Evolutionary conservation across 2,797 vertebrate genomes (phyloP).

Genomic region (Coregonus ussuriensis): DNA sequence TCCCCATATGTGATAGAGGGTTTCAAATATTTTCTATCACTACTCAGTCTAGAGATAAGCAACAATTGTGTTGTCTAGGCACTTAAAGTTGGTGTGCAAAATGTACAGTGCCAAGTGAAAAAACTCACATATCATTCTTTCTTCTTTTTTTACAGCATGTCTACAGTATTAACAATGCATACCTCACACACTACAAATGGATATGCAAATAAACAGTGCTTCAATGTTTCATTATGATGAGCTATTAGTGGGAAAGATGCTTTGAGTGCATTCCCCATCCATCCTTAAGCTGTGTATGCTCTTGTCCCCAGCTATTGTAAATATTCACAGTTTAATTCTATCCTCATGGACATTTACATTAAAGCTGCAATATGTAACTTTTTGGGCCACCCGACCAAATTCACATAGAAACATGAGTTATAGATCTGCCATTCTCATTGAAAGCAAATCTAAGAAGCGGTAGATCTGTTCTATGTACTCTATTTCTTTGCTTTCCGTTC

Average conservation of each 20-base stretch:
- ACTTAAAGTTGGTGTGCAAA: neutral
- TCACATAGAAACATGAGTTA: too few relatives aligned
- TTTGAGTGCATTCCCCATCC: constrained; percentile 13
- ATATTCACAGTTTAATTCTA: constrained; percentile 28
- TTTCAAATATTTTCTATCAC: neutral
- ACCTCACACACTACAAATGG: neutral
- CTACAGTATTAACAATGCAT: constrained; percentile 15
- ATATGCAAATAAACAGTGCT: constrained; percentile 11
- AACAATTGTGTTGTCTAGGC: neutral
- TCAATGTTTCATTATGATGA: constrained; percentile 15
- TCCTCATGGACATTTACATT: constrained; percentile 26
- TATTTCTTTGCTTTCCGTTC: too few relatives aligned
- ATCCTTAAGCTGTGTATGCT: constrained; percentile 6
- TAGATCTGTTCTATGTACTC: too few relatives aligned
- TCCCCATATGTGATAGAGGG: neutral
- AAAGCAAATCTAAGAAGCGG: too few relatives aligned
- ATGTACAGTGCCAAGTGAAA: neutral
- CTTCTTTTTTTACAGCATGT: neutral
- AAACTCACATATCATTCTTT: neutral
- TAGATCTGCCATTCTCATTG: too few relatives aligned
- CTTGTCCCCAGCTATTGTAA: constrained; percentile 28
- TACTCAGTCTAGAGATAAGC: neutral
- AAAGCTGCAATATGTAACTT: too few relatives aligned
- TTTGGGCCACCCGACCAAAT: too few relatives aligned
- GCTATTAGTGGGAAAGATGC: constrained; percentile 22